Percentiles rank a stretch among this genome's conserved stretches.
phyloP scores from a whole-genome alignment of 2,888 invertebrate genomes.

The Sepioteuthis lessoniana region DNA sequence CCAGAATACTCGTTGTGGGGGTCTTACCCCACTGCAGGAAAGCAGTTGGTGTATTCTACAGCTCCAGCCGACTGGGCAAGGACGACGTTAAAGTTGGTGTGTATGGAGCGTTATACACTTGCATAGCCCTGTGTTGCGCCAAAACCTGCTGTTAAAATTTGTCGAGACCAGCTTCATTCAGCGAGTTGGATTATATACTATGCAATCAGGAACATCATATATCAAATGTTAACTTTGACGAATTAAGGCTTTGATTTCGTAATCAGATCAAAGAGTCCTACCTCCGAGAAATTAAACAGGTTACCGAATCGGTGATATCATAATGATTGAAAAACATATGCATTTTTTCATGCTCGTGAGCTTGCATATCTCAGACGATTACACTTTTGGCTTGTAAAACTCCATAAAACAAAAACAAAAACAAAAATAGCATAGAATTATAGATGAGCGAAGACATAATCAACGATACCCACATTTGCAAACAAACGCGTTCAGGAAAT shows the following conservation, averaged over 20 bases:
- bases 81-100: too few species aligned
- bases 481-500: background rate
- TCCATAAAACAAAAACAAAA: too few species aligned
- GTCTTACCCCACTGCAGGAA: too few species aligned
- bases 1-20: too few species aligned
- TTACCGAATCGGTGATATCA: background rate
- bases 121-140: too few species aligned
- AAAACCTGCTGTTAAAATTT: too few species aligned
- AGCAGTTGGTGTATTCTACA: too few species aligned
- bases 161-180: too few species aligned
- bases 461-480: background rate
- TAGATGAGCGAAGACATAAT: background rate
- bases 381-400: background rate
- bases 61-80: too few species aligned
- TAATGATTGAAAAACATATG: background rate
- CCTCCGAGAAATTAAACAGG: background rate
- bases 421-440: background rate
- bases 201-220: background rate
- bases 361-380: background rate
- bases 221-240: background rate
- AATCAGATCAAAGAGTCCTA: background rate
- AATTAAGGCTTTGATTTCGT: background rate
- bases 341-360: background rate
- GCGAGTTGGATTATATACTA: too few species aligned
- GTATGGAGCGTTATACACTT: too few species aligned